A percentile compares a stretch with the other conserved stretches of the same genome.
phyloP scores from a whole-genome alignment of 1,140 invertebrate genomes.

The Drosophila pallidifrons region DNA sequence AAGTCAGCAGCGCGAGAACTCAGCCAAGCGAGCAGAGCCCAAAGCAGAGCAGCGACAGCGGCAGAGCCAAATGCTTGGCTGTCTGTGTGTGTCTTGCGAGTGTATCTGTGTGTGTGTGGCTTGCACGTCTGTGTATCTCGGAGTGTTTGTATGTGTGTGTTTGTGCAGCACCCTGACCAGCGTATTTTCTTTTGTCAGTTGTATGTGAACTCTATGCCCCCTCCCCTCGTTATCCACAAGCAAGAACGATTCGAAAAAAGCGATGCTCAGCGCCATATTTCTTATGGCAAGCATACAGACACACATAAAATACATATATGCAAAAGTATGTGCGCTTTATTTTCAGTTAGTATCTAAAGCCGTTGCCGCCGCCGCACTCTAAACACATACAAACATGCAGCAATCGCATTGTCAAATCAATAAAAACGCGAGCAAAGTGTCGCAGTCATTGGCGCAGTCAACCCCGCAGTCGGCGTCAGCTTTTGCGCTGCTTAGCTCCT shows the following conservation, averaged over 20 bases:
- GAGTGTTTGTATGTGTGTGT: constrained; percentile 31
- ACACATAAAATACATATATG: constrained; percentile 3
- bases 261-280: constrained; percentile 29
- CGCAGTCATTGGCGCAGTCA: constrained; percentile 9
- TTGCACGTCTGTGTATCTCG: constrained; percentile 29
- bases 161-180: constrained; percentile 47
- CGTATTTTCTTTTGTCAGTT: constrained; percentile 80
- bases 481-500: no score
- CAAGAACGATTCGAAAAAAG: constrained; percentile 49
- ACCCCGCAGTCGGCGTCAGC: neutral
- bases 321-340: constrained; percentile 20
- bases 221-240: constrained; percentile 13
- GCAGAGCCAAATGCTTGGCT: constrained; percentile 38
- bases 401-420: constrained; percentile 52
- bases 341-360: constrained; percentile 54
- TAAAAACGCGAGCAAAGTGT: constrained; percentile 52
- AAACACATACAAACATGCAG: constrained; percentile 6
- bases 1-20: constrained; percentile 57
- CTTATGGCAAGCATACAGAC: constrained; percentile 21
- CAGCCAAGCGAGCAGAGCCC: constrained; percentile 63
- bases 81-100: constrained; percentile 36
- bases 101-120: constrained; percentile 36
- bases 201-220: constrained; percentile 47
- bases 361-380: neutral
- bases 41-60: constrained; percentile 15